A percentile compares a stretch with the other conserved stretches of the same genome.
These are phyloP conservation scores for Brotogeris chrysoptera DNA, from an alignment of 2,797 vertebrate genomes.

Conservation along the genomic window DNA sequence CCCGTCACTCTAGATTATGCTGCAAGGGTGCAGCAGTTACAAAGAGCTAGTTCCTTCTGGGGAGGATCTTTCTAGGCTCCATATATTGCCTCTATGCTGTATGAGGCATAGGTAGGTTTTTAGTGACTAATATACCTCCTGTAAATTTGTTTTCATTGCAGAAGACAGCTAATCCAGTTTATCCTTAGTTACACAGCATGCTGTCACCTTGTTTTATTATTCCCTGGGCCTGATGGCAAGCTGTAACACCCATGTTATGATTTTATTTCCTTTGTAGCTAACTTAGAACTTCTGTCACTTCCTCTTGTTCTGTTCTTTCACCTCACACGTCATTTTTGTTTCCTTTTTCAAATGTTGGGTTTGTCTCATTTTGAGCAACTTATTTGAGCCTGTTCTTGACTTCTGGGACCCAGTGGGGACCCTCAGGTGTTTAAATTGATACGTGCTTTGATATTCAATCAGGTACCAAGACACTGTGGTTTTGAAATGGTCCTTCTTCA, in stretches of 20 bases:
- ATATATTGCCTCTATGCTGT: not conserved
- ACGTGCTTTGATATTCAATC: not conserved
- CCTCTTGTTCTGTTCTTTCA: not conserved
- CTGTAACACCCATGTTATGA: not conserved
- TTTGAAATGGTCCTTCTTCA: not conserved
- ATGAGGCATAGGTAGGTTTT: not conserved
- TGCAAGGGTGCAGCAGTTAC: not conserved
- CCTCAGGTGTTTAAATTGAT: not conserved
- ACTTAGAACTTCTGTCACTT: not conserved
- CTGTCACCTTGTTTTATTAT: not conserved
- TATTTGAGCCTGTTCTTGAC: not conserved
- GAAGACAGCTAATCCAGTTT: slow-evolving; percentile 5
- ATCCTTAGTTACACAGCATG: not conserved
- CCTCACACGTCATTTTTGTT: not conserved
- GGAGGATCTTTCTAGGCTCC: not conserved
- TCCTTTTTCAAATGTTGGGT: not conserved
- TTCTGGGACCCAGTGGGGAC: not conserved
- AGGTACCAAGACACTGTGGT: not conserved
- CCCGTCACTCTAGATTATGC: not conserved
- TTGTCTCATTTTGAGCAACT: not conserved
- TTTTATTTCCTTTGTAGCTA: not conserved
- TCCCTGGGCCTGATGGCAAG: not conserved
- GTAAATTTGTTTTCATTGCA: not conserved
- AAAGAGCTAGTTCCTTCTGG: not conserved
- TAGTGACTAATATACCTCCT: not conserved